Conservation (phyloP, 2,888 invertebrate genomes). For the Theretra japonica region DNA sequence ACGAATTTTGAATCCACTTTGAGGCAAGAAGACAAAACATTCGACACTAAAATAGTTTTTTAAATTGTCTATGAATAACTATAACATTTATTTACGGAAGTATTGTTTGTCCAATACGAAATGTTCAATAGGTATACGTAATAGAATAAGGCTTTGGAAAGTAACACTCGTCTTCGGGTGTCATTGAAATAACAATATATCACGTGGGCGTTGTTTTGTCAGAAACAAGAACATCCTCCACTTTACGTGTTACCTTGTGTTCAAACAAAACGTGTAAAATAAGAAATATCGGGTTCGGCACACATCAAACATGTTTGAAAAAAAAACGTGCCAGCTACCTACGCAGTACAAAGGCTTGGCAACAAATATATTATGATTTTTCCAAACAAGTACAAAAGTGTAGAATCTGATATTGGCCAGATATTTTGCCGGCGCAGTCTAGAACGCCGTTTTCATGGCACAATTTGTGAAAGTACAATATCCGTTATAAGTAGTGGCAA, state of each 20-base stretch:
- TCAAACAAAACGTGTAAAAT: conserved; percentile 6
- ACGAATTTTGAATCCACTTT: too few relatives aligned
- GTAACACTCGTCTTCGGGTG: background rate
- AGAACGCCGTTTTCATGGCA: conserved; percentile 9
- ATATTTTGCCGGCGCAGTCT: background rate
- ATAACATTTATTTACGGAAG: background rate
- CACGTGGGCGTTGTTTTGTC: conserved; percentile 18
- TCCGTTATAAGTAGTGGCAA: conserved; percentile 24
- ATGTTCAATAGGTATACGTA: background rate
- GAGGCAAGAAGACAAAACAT: too few relatives aligned
- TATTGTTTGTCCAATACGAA: background rate
- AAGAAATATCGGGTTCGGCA: conserved; percentile 2
- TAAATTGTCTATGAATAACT: too few relatives aligned
- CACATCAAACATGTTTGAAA: background rate
- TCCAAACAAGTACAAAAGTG: background rate
- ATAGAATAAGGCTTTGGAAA: background rate
- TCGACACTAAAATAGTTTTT: too few relatives aligned
- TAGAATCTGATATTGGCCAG: conserved; percentile 8
- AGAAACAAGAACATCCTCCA: conserved; percentile 7
- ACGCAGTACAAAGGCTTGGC: background rate
- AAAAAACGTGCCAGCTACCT: background rate
- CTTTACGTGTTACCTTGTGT: background rate
- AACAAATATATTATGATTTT: background rate
- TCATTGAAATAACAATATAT: conserved; percentile 10
- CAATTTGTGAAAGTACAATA: conserved; percentile 20